phyloP scores from a whole-genome alignment of 2,888 invertebrate species.

The Polydrusus cervinus region DNA sequence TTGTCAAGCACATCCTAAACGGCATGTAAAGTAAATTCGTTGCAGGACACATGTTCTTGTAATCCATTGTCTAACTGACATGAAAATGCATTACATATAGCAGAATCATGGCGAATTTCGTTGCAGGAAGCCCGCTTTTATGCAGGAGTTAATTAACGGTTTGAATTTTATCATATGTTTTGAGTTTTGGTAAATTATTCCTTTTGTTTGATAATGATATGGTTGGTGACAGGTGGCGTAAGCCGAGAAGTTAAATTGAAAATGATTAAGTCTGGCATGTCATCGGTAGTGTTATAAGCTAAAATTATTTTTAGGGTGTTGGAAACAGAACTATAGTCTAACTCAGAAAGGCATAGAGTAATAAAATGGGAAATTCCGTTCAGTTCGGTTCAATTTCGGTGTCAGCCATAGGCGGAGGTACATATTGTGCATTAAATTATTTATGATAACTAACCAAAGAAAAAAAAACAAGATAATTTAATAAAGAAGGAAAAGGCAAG shows the following conservation, averaged over 20 bases:
- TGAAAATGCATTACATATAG: constrained; percentile 42
- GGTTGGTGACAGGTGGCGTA: constrained; percentile 39
- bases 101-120: constrained; percentile 44
- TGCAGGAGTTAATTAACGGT: constrained; percentile 50
- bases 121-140: constrained; percentile 51
- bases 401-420: no score
- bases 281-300: neutral
- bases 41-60: constrained; percentile 45
- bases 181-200: constrained; percentile 49
- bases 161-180: constrained; percentile 44
- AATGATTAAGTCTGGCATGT: constrained; percentile 6
- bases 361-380: no score
- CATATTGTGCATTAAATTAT: no score
- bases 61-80: constrained; percentile 42
- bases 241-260: constrained; percentile 22
- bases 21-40: constrained; percentile 35
- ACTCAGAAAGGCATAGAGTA: no score
- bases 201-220: constrained; percentile 50
- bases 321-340: no score
- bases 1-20: constrained; percentile 31
- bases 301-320: neutral
- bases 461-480: no score
- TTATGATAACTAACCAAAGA: no score
- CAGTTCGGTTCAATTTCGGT: no score
- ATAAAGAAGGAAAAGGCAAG: no score